These are phyloP conservation scores for Drosophila micromelanica DNA, from an alignment of 1,140 invertebrate species.

Conservation along the genomic window DNA sequence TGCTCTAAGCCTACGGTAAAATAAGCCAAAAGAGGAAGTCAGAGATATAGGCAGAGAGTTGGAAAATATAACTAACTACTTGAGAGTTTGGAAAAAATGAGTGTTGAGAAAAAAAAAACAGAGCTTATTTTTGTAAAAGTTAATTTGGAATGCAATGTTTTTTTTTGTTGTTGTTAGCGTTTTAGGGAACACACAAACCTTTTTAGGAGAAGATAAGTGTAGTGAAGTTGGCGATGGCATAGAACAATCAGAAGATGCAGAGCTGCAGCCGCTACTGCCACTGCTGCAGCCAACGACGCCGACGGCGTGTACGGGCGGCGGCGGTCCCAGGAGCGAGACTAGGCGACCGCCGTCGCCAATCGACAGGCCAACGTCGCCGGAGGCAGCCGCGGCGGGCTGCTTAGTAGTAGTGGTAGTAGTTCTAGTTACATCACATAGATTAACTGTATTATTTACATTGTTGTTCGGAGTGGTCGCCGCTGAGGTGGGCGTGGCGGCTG, in stretches of 20 bases:
- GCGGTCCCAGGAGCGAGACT: slow-evolving; percentile 53
- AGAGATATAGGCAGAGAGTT: slow-evolving; percentile 2
- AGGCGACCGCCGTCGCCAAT: slow-evolving; percentile 28
- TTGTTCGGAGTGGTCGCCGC: slow-evolving; percentile 78
- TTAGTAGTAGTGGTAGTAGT: slow-evolving; percentile 80
- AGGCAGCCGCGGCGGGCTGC: slow-evolving; percentile 66
- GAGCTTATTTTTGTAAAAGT: slow-evolving; percentile 42
- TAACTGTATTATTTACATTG: slow-evolving; percentile 84
- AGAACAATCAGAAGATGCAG: slow-evolving; percentile 85
- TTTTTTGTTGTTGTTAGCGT: slow-evolving; percentile 43
- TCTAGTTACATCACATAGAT: slow-evolving; percentile 83
- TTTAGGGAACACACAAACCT: slow-evolving; percentile 84
- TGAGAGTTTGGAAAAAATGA: slow-evolving; percentile 37
- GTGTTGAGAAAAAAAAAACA: slow-evolving; percentile 53
- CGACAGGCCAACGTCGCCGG: slow-evolving; percentile 26
- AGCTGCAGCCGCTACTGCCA: slow-evolving; percentile 82
- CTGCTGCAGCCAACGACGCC: slow-evolving; percentile 60
- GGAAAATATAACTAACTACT: slow-evolving; percentile 28
- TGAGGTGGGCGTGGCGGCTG: slow-evolving; percentile 72
- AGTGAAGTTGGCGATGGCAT: slow-evolving; percentile 84
- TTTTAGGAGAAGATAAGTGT: slow-evolving; percentile 85
- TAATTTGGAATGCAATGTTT: slow-evolving; percentile 41
- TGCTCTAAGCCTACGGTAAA: neutral
- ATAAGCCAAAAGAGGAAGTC: slow-evolving; percentile 1
- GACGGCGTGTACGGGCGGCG: slow-evolving; percentile 18